phyloP scores from a whole-genome alignment of 2,888 invertebrate genomes.

The Drosophila nigricruria region DNA sequence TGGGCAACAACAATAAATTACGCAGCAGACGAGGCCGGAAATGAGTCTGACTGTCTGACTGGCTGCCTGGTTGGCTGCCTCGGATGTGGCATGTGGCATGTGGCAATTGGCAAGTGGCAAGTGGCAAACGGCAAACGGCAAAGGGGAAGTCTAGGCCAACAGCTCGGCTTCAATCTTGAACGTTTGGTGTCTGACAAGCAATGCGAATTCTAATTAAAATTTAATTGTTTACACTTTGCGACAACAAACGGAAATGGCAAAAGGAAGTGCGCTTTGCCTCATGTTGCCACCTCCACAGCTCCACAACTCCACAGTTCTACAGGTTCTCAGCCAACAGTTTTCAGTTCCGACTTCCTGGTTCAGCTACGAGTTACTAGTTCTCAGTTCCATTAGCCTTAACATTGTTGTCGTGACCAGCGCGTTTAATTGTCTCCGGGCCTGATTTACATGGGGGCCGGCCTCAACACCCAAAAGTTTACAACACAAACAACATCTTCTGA shows the following conservation, averaged over 20 bases:
- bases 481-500: conserved; percentile 47
- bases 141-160: conserved; percentile 22
- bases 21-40: conserved; percentile 56
- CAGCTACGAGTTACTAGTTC: conserved; percentile 34
- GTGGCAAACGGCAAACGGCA: conserved; percentile 20
- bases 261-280: conserved; percentile 28
- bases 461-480: conserved; percentile 52
- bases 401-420: conserved; percentile 72
- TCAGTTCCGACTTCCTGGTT: conserved; percentile 17
- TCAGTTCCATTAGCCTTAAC: conserved; percentile 67
- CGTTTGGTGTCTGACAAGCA: conserved; percentile 55
- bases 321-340: conserved; percentile 14
- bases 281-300: neutral
- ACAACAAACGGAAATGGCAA: conserved; percentile 64
- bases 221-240: conserved; percentile 79
- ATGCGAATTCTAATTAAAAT: conserved; percentile 77
- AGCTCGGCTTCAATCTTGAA: conserved; percentile 23
- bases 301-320: conserved; percentile 1
- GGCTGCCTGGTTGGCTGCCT: conserved; percentile 33
- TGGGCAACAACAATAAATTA: conserved; percentile 58
- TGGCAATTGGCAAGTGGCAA: conserved; percentile 24
- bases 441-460: conserved; percentile 62
- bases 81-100: conserved; percentile 31
- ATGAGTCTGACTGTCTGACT: conserved; percentile 41
- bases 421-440: conserved; percentile 65